Evolutionary conservation across 2,888 invertebrate species (phyloP), one percentile per base, ranked within the genome.

Genomic region (Habroteleia sp.): DNA sequence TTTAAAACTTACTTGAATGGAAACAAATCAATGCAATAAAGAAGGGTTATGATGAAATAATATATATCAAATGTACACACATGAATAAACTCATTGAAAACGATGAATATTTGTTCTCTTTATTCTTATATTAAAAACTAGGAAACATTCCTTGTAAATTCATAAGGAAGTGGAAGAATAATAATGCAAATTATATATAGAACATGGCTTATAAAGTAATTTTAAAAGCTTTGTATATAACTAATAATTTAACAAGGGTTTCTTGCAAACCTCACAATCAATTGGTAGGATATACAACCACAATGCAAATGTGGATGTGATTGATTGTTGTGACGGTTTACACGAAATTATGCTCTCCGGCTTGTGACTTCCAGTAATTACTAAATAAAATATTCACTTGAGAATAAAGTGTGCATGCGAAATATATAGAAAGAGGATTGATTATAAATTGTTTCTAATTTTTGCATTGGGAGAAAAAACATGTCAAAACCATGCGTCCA

Each of bases 401-500:
- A 73, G 68, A 82, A 76, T 52, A 66, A 82, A 78, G 79, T 75
- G 7, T 46, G 44, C 85, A 85, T 85, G 84, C 84, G 58, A 81
- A 79, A 73, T 33, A 60, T 69, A 52, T 72, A 46, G 74, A 76
- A 68, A 52, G 60, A 73, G 78, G 56, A 39, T 80, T 5, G 23
- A 25, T 39, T 20, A 54, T 20, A 48, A 35, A 37, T 60, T 37
- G 44, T 42, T 10, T 80, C 77, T 80, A 78, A 79, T 60, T 76
- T 69, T 74, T 58, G 79, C 78, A 60, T 73, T 74, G 41, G 46
- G 39, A 68, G 77, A 82, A 81, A 58, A 73, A 82, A 82, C 76
- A 68, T 74, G 35, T 65, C 54, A 86, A 86, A 84, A 83, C 80
- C 87, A 87, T 86, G 86, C 87, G 77, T 79, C 79, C 77, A 81